These are phyloP conservation scores for Neotragus moschatus DNA, from an alignment of 2,113 vertebrate genomes.

Conservation along the genomic window DNA sequence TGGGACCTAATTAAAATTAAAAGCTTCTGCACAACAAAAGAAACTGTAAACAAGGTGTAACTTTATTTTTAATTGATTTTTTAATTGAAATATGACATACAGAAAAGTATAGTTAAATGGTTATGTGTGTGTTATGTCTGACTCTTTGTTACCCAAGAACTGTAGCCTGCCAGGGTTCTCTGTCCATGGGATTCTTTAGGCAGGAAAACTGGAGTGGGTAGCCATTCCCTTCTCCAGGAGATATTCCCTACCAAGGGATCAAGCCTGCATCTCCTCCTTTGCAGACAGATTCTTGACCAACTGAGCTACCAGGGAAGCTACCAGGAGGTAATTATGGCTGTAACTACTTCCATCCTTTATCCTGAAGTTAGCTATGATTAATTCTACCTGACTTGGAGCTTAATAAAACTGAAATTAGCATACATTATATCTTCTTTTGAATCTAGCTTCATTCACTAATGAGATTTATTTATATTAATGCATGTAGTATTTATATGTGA, in stretches of 20 bases:
- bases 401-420: background rate
- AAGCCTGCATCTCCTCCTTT: background rate
- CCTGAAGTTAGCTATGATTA: background rate
- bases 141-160: background rate
- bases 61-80: background rate
- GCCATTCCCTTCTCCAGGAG: background rate
- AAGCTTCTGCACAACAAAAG: too few relatives aligned
- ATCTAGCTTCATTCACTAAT: background rate
- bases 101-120: background rate
- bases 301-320: background rate
- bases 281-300: background rate
- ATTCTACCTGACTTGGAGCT: background rate
- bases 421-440: background rate
- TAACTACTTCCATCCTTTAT: background rate
- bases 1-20: too few relatives aligned
- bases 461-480: background rate
- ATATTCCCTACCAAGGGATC: background rate
- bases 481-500: background rate
- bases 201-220: background rate
- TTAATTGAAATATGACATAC: background rate
- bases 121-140: background rate
- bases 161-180: background rate
- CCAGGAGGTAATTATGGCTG: background rate
- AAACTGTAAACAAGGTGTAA: too few relatives aligned
- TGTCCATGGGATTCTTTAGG: background rate